These are phyloP conservation scores for Encarsia formosa DNA, from an alignment of 2,888 invertebrate genomes.

Conservation along the genomic window DNA sequence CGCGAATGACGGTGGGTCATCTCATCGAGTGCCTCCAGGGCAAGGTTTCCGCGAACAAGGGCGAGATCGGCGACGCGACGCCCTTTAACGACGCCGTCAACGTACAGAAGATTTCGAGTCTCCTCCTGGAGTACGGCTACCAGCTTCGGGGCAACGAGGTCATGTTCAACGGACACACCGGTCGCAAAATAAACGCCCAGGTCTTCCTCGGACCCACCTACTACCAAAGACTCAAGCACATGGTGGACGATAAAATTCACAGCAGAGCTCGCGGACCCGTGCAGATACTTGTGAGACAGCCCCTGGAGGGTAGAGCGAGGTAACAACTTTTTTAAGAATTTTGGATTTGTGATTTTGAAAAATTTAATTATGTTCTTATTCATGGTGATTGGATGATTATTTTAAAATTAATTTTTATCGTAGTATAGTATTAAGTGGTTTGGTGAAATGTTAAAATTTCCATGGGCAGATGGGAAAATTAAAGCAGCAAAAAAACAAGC, in stretches of 20 bases:
- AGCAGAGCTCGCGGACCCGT: slow-evolving; percentile 96
- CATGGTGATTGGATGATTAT: too few species aligned
- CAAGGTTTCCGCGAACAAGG: slow-evolving; percentile 57
- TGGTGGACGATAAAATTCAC: slow-evolving; percentile 99
- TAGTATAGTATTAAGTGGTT: too few species aligned
- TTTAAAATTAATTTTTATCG: too few species aligned
- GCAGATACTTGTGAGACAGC: slow-evolving; percentile 96
- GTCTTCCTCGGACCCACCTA: slow-evolving; percentile 89
- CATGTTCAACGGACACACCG: slow-evolving; percentile 98
- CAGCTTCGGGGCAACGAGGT: slow-evolving; percentile 85
- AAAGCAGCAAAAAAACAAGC: too few species aligned
- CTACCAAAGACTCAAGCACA: slow-evolving; percentile 96
- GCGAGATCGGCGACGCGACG: slow-evolving; percentile 99
- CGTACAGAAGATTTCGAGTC: slow-evolving; percentile 97
- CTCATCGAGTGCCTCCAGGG: slow-evolving; percentile 99
- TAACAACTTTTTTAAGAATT: slow-evolving; percentile 31
- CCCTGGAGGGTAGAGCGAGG: slow-evolving; percentile 99
- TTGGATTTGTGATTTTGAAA: not conserved
- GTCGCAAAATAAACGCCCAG: slow-evolving; percentile 98
- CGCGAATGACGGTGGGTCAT: slow-evolving; percentile 99
- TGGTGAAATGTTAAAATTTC: too few species aligned
- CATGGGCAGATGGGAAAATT: too few species aligned
- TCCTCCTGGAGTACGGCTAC: slow-evolving; percentile 96
- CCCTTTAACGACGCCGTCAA: slow-evolving; percentile 99
- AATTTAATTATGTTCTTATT: too few species aligned